Percentiles rank a stretch among this genome's conserved stretches.
Conservation (phyloP, 2,113 vertebrate genomes). For the Semnornis frantzii region DNA sequence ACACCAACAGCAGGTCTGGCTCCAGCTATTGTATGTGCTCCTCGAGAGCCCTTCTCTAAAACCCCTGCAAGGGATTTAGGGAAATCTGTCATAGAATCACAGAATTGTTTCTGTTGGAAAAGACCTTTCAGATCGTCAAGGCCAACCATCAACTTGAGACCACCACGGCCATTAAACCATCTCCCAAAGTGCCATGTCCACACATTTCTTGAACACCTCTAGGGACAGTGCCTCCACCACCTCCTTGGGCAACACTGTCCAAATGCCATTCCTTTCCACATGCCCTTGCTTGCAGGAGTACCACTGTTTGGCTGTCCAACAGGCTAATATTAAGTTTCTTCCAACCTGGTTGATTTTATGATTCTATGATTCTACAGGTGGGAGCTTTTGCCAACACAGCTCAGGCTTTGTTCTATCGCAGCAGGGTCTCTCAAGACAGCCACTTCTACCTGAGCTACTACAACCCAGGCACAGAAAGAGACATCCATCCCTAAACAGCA, state of each 20-base stretch:
- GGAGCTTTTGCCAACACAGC: not conserved
- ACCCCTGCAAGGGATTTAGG: not conserved
- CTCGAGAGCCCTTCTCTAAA: not conserved
- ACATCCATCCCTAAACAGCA: not conserved
- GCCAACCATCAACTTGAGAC: no score
- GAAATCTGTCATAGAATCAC: not conserved
- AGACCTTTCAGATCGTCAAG: no score
- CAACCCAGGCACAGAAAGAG: not conserved
- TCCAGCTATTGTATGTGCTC: not conserved
- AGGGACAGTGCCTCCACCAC: no score
- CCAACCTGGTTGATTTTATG: no score
- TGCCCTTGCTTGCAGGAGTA: not conserved
- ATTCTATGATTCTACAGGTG: not conserved
- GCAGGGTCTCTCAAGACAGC: not conserved
- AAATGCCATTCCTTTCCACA: not conserved
- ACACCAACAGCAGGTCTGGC: accelerated
- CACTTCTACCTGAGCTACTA: not conserved
- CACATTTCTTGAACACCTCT: no score
- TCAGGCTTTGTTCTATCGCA: not conserved
- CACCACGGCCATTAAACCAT: no score
- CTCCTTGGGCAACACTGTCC: not conserved
- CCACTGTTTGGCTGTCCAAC: accelerated
- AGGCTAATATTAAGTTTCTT: not conserved
- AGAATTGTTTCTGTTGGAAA: no score
- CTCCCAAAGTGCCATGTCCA: no score